Conservation (phyloP, 2,888 invertebrate species). For the Osmoderma eremita region DNA sequence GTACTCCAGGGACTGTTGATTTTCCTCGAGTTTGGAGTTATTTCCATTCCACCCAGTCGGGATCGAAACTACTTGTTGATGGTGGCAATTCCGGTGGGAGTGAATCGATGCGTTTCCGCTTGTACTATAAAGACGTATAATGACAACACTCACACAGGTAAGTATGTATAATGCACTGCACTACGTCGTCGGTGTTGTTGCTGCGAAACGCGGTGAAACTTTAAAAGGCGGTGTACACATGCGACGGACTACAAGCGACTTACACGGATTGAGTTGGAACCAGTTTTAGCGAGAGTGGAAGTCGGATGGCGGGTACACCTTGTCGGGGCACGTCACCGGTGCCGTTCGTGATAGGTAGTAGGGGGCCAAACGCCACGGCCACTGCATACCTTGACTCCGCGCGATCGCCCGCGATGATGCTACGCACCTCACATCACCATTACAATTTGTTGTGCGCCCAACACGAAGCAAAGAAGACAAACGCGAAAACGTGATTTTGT, state of each 20-base stretch:
- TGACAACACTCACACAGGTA: neutral
- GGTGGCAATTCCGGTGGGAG: slow-evolving; percentile 7
- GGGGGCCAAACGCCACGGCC: slow-evolving; percentile 37
- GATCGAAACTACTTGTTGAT: neutral
- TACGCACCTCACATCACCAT: neutral
- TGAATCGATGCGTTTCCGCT: slow-evolving; percentile 18
- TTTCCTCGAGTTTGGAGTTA: neutral
- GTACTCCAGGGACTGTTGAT: neutral
- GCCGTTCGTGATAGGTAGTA: slow-evolving; percentile 40
- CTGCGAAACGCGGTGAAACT: slow-evolving; percentile 14
- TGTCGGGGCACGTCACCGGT: slow-evolving; percentile 49
- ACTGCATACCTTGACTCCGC: slow-evolving; percentile 19
- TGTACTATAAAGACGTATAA: too few species aligned
- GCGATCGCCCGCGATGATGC: neutral
- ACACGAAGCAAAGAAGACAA: too few species aligned
- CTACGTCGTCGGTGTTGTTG: too few species aligned
- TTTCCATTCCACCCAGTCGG: too few species aligned
- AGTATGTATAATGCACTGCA: neutral
- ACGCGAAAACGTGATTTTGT: too few species aligned
- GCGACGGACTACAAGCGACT: slow-evolving; percentile 11
- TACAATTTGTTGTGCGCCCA: too few species aligned
- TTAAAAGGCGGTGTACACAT: slow-evolving; percentile 30
- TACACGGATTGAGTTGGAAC: slow-evolving; percentile 33
- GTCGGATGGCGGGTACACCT: slow-evolving; percentile 40
- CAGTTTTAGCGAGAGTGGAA: slow-evolving; percentile 34